Evolutionary conservation across 1,140 invertebrate genomes (phyloP), one percentile per base, ranked within the genome.

Genomic region (Nasonia giraulti): DNA sequence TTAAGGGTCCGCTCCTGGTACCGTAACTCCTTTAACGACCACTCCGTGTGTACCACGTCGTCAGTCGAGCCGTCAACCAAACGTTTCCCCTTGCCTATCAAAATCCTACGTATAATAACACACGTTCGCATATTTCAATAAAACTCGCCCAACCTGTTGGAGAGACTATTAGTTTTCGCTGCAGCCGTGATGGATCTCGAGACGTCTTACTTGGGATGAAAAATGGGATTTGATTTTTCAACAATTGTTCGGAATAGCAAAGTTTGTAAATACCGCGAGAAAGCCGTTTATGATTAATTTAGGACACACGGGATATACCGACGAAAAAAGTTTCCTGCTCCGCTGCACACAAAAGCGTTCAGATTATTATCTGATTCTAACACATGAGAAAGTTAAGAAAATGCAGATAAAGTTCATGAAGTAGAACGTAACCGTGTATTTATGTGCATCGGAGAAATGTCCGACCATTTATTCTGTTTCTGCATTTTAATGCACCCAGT

Each of bases 351-450:
- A 62, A 62, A 62, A 71, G 23, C 69, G 23, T 31, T 33, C 8
- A 10, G 37, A 20, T 40, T 75, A 75, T 75, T 75, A 75, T 50
- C 55, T 62, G 76, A 78, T 27, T 66, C 17, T 33, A 78, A 66
- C 47, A 66, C 27, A 33, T 37, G 76, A 55, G 76, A 82, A 82
- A 82, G 69, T 62, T 82, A 50, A 62, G 27, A 50, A 44, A 80
- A 80, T 71, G 47, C 10, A 73, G 31, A 74, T 82, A n/a, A 75
- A 7, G 71, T 40, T 73, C 71, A n/a, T 20, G 47, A 82, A 82
- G 71, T 82, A 82, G 44, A 82, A 82, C 80, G 71, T 82, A 55
- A 74, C 44, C 71, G 27, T 47, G 27, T 71, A 31, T 71, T 31
- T 31, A 20, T 1, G 69, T 50, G 68, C 44, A 69, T 69, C 69